These are phyloP conservation scores for Platyscelio sp. DNA, from an alignment of 2,888 invertebrate species.

Conservation along the genomic window DNA sequence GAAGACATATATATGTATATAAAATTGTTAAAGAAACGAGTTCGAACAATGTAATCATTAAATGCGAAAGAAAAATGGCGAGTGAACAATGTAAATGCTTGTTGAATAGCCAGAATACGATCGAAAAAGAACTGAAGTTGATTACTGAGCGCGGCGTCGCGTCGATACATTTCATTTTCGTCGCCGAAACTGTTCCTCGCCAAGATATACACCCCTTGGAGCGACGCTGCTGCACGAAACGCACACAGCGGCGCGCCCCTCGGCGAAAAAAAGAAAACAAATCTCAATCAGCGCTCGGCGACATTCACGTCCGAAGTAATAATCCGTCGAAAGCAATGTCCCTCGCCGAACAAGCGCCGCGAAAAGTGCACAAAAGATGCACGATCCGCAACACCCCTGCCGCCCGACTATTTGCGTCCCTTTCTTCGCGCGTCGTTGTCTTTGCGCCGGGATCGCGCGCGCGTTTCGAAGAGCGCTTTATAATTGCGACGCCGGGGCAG, in stretches of 20 bases:
- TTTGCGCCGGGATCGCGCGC: constrained; percentile 71
- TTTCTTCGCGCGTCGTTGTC: constrained; percentile 71
- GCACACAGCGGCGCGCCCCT: constrained; percentile 5
- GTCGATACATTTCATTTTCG: too few relatives aligned
- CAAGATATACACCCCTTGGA: too few relatives aligned
- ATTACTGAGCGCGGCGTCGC: too few relatives aligned
- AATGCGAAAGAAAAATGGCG: too few relatives aligned
- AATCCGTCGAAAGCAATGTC: constrained; percentile 53
- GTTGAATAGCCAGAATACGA: too few relatives aligned
- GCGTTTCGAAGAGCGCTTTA: constrained; percentile 81
- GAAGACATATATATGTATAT: too few relatives aligned
- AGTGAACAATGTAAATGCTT: too few relatives aligned
- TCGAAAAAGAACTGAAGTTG: too few relatives aligned
- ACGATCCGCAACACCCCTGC: constrained; percentile 31
- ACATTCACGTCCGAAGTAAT: constrained; percentile 51
- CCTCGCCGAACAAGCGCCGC: constrained; percentile 32
- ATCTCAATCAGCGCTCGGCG: constrained; percentile 42
- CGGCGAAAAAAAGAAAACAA: constrained; percentile 19
- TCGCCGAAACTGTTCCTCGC: too few relatives aligned
- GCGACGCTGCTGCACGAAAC: neutral
- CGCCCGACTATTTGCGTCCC: constrained; percentile 22
- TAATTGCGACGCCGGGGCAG: constrained; percentile 80
- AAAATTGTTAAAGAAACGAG: too few relatives aligned
- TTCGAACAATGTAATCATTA: too few relatives aligned
- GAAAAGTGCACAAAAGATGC: constrained; percentile 56